These are phyloP conservation scores for Cacoxenus indagator DNA, from an alignment of 2,888 invertebrate genomes.

Conservation along the genomic window DNA sequence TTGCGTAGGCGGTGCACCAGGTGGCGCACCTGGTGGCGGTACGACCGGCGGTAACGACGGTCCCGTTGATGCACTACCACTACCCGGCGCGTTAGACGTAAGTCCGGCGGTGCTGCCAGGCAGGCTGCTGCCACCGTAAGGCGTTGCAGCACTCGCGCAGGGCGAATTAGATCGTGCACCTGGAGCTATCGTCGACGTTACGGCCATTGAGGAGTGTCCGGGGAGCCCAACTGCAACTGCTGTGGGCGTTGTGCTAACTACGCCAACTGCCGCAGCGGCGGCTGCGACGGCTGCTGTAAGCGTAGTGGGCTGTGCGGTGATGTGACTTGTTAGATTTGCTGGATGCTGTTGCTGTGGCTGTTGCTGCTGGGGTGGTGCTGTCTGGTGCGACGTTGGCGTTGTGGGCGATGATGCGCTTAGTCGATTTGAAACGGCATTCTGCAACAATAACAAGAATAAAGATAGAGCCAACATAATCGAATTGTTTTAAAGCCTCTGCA, in stretches of 20 bases:
- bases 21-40: conserved; percentile 68
- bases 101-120: conserved; percentile 45
- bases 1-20: conserved; percentile 48
- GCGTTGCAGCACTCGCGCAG: conserved; percentile 72
- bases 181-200: conserved; percentile 73
- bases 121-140: conserved; percentile 70
- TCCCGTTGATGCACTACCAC: conserved; percentile 27
- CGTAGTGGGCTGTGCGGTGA: conserved; percentile 45
- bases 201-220: conserved; percentile 69
- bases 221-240: conserved; percentile 46
- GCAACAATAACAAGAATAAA: conserved; percentile 33
- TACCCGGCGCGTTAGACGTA: conserved; percentile 13
- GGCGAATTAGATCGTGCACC: conserved; percentile 73
- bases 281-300: conserved; percentile 57
- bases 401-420: conserved; percentile 79
- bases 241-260: conserved; percentile 39
- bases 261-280: conserved; percentile 51
- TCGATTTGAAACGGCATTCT: conserved; percentile 79
- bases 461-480: neutral
- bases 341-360: conserved; percentile 51
- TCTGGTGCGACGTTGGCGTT: conserved; percentile 72
- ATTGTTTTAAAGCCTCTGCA: neutral
- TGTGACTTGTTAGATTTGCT: conserved; percentile 35
- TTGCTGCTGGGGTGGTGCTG: conserved; percentile 40
- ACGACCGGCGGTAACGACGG: conserved; percentile 57